These are phyloP conservation scores for Bombus sibiricus DNA, from an alignment of 1,140 invertebrate species.

Conservation along the genomic window DNA sequence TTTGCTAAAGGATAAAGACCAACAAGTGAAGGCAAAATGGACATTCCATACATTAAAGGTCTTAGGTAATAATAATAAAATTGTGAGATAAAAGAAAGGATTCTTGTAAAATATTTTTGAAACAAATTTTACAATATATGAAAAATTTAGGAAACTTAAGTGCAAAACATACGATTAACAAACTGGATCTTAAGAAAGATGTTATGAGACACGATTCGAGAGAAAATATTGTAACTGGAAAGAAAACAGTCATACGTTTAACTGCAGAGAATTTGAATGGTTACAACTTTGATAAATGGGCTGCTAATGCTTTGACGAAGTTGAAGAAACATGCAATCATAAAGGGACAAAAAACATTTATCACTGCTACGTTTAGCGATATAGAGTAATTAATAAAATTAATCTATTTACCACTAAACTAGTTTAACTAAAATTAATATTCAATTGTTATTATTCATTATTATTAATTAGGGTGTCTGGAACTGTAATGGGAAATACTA, in stretches of 20 bases:
- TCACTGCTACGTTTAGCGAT: constrained; percentile 51
- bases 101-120: not conserved
- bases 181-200: constrained; percentile 69
- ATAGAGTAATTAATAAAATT: constrained; percentile 56
- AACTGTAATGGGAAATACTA: constrained; percentile 52
- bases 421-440: not conserved
- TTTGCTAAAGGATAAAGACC: constrained; percentile 61
- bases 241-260: constrained; percentile 63
- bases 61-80: constrained; percentile 46
- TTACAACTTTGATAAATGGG: constrained; percentile 64
- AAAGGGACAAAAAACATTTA: constrained; percentile 69
- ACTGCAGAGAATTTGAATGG: constrained; percentile 56
- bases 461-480: constrained; percentile 55
- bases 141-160: constrained; percentile 54
- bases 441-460: too few species aligned
- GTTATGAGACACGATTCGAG: constrained; percentile 63
- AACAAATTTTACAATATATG: constrained; percentile 1
- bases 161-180: constrained; percentile 65
- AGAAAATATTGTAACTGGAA: constrained; percentile 65
- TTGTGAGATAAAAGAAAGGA: constrained; percentile 21
- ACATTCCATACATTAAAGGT: constrained; percentile 60
- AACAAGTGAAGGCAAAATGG: constrained; percentile 64
- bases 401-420: not conserved
- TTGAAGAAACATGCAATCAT: constrained; percentile 38
- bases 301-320: constrained; percentile 48